These are phyloP conservation scores for Anser brachyrhynchus DNA, from an alignment of 2,113 vertebrate species.

Conservation along the genomic window DNA sequence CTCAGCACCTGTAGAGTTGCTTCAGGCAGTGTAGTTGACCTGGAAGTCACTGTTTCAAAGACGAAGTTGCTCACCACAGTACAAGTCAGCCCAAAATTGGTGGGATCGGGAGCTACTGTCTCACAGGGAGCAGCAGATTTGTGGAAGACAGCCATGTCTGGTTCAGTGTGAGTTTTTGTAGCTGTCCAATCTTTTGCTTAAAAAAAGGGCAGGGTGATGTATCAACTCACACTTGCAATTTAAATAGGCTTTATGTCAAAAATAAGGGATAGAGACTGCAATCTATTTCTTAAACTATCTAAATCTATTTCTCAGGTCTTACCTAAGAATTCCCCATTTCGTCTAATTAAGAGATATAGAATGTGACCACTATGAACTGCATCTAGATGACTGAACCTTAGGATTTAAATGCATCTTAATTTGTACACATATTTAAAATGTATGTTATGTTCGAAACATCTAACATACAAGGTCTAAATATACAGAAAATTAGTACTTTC, in stretches of 20 bases:
- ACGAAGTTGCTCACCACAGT: not conserved
- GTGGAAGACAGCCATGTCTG: not conserved
- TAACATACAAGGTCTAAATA: not conserved
- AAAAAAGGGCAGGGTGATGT: not conserved
- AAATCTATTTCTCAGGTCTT: not conserved
- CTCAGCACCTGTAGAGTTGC: not conserved
- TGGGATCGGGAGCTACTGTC: not conserved
- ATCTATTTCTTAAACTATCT: too few species aligned
- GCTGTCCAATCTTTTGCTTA: not conserved
- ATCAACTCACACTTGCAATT: not conserved
- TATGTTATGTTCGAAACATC: not conserved
- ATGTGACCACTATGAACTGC: not conserved
- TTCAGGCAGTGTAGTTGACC: not conserved
- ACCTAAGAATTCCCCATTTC: not conserved
- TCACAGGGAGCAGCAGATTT: not conserved
- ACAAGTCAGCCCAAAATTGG: not conserved
- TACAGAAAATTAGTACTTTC: not conserved
- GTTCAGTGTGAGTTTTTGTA: accelerated
- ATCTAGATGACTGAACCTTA: not conserved
- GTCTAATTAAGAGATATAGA: not conserved
- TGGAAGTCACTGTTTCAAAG: not conserved
- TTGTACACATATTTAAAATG: not conserved
- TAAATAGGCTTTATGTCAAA: not conserved
- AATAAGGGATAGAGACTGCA: not conserved
- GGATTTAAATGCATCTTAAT: not conserved